phyloP scores from a whole-genome alignment of 2,797 vertebrate species.

The Rhincodon typus region DNA sequence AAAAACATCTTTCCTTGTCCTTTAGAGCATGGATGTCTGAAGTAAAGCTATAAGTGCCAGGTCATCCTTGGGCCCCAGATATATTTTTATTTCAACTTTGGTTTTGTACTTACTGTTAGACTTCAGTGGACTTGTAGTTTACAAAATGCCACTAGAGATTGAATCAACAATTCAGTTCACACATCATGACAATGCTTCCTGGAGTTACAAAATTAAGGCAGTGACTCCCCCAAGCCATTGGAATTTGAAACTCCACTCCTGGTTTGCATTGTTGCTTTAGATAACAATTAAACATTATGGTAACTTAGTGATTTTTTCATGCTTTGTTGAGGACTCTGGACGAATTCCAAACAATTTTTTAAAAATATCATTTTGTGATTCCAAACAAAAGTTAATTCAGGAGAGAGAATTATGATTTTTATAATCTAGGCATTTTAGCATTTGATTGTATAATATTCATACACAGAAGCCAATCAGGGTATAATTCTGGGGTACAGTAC shows the following conservation, averaged over 20 bases:
- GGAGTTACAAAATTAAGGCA: neutral
- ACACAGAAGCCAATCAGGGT: too few species aligned
- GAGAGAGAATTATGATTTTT: neutral
- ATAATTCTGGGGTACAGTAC: too few species aligned
- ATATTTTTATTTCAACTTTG: neutral
- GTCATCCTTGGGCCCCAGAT: neutral
- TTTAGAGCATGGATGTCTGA: neutral
- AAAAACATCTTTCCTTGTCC: neutral
- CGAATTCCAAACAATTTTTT: neutral
- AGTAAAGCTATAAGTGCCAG: neutral
- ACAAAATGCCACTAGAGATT: neutral
- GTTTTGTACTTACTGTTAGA: neutral
- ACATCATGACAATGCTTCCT: neutral
- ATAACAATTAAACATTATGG: neutral
- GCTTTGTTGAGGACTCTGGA: neutral
- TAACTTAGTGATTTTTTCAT: neutral
- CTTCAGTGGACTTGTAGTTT: neutral
- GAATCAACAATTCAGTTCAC: neutral
- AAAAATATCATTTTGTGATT: neutral
- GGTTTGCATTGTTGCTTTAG: too few species aligned
- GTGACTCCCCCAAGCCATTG: neutral
- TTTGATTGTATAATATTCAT: neutral
- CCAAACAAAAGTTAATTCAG: neutral
- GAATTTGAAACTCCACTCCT: neutral
- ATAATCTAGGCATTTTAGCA: neutral